These are phyloP conservation scores for Chrysomela aeneicollis DNA, from an alignment of 2,888 invertebrate genomes.

Conservation along the genomic window DNA sequence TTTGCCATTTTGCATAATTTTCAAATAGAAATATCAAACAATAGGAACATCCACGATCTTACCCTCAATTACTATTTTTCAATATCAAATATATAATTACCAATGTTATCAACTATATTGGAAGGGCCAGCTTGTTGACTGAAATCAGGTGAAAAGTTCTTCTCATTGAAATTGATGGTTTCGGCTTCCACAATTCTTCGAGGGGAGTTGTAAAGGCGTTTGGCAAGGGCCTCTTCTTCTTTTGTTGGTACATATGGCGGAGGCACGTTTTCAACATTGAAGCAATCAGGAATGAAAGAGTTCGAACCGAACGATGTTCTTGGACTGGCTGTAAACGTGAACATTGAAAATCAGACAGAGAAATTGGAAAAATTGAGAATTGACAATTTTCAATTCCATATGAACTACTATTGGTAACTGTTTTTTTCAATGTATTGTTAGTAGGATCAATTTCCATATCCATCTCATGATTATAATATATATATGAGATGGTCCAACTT, in stretches of 20 bases:
- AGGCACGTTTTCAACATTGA: conserved; percentile 43
- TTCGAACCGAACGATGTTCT: conserved; percentile 37
- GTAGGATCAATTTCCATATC: no score
- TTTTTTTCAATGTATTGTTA: no score
- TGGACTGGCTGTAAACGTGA: conserved; percentile 44
- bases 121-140: conserved; percentile 52
- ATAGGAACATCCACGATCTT: no score
- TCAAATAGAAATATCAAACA: no score
- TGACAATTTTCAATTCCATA: not conserved
- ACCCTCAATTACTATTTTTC: no score
- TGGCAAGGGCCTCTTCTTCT: conserved; percentile 51
- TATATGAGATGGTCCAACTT: no score
- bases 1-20: no score
- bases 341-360: conserved; percentile 5
- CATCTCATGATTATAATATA: no score
- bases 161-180: conserved; percentile 38
- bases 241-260: conserved; percentile 50
- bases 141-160: conserved; percentile 37
- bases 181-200: conserved; percentile 46
- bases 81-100: conserved; percentile 30
- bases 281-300: conserved; percentile 36
- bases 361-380: not conserved
- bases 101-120: conserved; percentile 41
- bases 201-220: conserved; percentile 51
- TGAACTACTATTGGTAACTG: not conserved